Conservation (phyloP, 1,140 invertebrate species). For the Drosophila elegans region DNA sequence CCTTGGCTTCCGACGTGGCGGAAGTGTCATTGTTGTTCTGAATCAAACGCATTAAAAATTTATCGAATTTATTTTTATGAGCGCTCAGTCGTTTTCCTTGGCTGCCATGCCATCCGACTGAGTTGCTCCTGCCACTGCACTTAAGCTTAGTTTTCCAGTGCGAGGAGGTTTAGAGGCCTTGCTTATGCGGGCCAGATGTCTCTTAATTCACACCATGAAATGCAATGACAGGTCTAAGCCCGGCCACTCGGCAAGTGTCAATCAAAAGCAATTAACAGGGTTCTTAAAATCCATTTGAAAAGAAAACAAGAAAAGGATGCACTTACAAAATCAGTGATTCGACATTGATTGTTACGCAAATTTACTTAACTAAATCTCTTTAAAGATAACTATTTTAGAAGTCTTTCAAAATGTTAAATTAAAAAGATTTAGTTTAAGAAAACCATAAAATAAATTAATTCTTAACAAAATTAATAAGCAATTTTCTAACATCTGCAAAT, state of each 20-base stretch:
- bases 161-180: not conserved
- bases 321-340: not conserved
- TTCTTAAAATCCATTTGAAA: slow-evolving; percentile 6
- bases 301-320: not conserved
- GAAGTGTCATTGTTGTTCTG: slow-evolving; percentile 64
- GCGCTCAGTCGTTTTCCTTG: slow-evolving; percentile 3
- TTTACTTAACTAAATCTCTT: not conserved
- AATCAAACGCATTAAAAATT: slow-evolving; percentile 75
- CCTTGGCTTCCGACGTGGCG: slow-evolving; percentile 16
- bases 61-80: slow-evolving; percentile 78
- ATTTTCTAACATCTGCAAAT: too few relatives aligned
- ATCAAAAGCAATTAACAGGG: slow-evolving; percentile 52
- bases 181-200: slow-evolving; percentile 14
- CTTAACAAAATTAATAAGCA: too few relatives aligned
- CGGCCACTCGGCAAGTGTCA: slow-evolving; percentile 45
- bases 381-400: too few relatives aligned
- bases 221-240: slow-evolving; percentile 14
- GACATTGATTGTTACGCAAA: not conserved
- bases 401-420: too few relatives aligned
- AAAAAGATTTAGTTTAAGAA: too few relatives aligned
- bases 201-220: slow-evolving; percentile 42
- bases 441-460: too few relatives aligned
- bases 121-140: slow-evolving; percentile 43
- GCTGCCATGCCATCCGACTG: not conserved
- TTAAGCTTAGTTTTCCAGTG: slow-evolving; percentile 59